A percentile compares a stretch with the other conserved stretches of the same genome.
These are phyloP conservation scores for Melipona quadrifasciata DNA, from an alignment of 1,140 invertebrate genomes.

Conservation along the genomic window DNA sequence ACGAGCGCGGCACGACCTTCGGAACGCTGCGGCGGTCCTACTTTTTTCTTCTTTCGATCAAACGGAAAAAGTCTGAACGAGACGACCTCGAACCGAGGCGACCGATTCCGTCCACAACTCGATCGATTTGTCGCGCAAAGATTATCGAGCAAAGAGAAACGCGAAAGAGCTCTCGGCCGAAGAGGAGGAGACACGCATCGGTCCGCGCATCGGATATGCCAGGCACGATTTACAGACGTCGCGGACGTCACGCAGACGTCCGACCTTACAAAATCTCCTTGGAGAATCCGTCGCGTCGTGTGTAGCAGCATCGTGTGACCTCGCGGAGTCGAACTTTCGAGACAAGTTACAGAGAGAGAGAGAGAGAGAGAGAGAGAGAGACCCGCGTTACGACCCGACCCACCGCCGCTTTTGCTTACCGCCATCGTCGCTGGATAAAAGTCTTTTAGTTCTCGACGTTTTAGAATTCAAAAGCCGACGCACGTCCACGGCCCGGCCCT, in stretches of 20 bases:
- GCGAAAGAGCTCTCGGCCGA: fast-evolving
- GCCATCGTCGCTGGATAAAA: too few relatives aligned
- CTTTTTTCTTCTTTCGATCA: neutral
- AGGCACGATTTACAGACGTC: conserved; percentile 43
- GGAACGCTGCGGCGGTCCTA: conserved; percentile 22
- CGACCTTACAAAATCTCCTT: conserved; percentile 64
- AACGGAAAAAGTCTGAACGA: too few relatives aligned
- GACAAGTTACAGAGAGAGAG: neutral
- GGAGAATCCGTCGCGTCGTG: neutral
- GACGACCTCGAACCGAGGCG: too few relatives aligned
- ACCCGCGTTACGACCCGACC: too few relatives aligned
- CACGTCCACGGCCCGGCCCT: too few relatives aligned
- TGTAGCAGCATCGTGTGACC: neutral
- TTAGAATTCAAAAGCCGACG: neutral
- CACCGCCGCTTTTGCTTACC: neutral
- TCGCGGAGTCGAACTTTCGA: conserved; percentile 32
- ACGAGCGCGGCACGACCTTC: conserved; percentile 41
- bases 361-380: too few relatives aligned
- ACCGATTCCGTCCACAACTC: neutral
- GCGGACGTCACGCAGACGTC: conserved; percentile 51
- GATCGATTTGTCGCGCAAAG: neutral
- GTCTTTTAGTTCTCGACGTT: neutral
- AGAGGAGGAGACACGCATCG: neutral
- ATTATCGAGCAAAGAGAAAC: neutral
- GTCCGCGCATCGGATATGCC: conserved; percentile 59